phyloP scores from a whole-genome alignment of 2,888 invertebrate species.

The Hirtodrosophila alboralis region DNA sequence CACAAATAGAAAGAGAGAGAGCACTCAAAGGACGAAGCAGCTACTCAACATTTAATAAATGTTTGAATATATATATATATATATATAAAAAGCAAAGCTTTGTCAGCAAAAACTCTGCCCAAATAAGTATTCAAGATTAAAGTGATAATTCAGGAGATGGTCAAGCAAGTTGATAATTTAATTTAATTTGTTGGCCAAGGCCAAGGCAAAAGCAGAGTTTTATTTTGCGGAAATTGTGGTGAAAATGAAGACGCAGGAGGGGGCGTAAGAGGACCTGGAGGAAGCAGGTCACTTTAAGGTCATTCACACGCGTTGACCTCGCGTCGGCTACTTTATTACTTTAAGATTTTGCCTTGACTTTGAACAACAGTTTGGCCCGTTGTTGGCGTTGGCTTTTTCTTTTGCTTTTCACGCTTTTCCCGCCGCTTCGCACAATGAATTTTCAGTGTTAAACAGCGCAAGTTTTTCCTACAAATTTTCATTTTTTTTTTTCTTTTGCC shows the following conservation, averaged over 20 bases:
- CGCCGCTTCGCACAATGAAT: slow-evolving; percentile 52
- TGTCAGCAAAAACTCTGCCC: slow-evolving; percentile 4
- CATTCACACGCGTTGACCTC: slow-evolving; percentile 77
- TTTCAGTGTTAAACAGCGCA: slow-evolving; percentile 65
- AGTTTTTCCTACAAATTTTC: slow-evolving; percentile 71
- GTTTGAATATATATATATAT: slow-evolving; percentile 28
- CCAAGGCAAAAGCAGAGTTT: slow-evolving; percentile 39
- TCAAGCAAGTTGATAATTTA: slow-evolving; percentile 58
- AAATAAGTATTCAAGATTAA: slow-evolving; percentile 39
- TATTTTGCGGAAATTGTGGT: slow-evolving; percentile 12
- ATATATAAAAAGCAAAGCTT: slow-evolving; percentile 2
- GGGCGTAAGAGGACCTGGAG: slow-evolving; percentile 35
- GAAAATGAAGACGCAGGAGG: slow-evolving; percentile 11
- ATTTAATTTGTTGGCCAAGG: slow-evolving; percentile 66
- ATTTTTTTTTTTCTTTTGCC: slow-evolving; percentile 41
- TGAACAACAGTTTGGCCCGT: slow-evolving; percentile 73
- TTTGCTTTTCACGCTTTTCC: slow-evolving; percentile 42
- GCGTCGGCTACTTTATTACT: slow-evolving; percentile 78
- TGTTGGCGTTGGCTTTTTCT: slow-evolving; percentile 56
- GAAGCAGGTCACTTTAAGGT: slow-evolving; percentile 77
- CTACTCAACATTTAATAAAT: slow-evolving; percentile 48
- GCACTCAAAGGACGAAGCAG: slow-evolving; percentile 26
- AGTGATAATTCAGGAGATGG: slow-evolving; percentile 35
- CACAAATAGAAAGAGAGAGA: neutral
- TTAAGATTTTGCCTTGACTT: slow-evolving; percentile 81